Base-by-base conservation (phyloP, 2,888 invertebrate species). In the Parnassius mnemosyne region DNA sequence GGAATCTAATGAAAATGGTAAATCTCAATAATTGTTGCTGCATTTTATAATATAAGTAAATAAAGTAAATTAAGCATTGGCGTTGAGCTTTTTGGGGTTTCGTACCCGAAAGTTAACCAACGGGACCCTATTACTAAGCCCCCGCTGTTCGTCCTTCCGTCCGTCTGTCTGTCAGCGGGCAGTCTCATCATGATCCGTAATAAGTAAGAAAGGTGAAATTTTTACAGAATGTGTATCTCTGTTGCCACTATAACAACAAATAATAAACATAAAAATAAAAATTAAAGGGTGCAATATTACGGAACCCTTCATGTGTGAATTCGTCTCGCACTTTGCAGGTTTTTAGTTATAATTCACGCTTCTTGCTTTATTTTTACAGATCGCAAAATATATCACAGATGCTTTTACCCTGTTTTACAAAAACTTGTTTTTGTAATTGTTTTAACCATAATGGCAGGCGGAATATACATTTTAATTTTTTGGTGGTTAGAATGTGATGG, bases 1-100 rank as follows among this genome's bases (percentile, higher is more conserved):
- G n/a, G 90, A 91, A 73, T 72, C 84, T 49, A 81, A 79, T 46
- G 69, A 66, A 66, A 78, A 77, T 66, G 79, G 82, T 83, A 80
- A 69, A 2, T n/a, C 12, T 46, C 5, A 9, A 49, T 49, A 49
- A 34, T 34, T 7, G 0, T 25, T 3, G 3, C 3, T 25, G 25
- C 3, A 25, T 25, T 25, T 25, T 25, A 3, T 25, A 25, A 5
- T 25, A 25, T 25, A 25, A 25, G 3, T 25, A 7, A 34, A 34
- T 34, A 34, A 34, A 34, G 5, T 34, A 34, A 7, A 34, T 34
- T 7, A 34, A 34, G 34, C 34, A 34, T 34, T 34, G 0, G 34
- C 34, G 34, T 34, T 7, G 34, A 34, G 5, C 34, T 34, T 34
- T 34, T 20, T 20, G 3, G 20, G 20, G 20, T 20, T 20, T 3